Percentiles rank a stretch among this genome's conserved stretches.
These are phyloP conservation scores for Sebastes paucispinis DNA, from an alignment of 2,797 vertebrate genomes.

Conservation along the genomic window DNA sequence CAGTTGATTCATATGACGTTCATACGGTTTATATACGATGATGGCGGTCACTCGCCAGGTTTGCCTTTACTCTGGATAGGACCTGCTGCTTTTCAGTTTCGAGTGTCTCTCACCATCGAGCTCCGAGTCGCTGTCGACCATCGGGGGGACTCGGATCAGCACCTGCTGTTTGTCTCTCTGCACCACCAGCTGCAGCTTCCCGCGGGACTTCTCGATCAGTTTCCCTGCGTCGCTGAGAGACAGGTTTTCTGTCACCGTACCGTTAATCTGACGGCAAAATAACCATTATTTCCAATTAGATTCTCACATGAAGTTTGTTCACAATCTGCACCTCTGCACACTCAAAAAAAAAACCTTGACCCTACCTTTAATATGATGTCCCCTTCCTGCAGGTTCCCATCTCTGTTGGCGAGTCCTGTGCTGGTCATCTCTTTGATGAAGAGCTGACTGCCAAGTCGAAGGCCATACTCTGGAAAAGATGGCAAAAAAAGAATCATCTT, in stretches of 20 bases:
- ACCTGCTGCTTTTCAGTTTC: slow-evolving; percentile 71
- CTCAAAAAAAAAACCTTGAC: not conserved
- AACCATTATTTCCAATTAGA: not conserved
- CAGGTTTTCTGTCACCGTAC: slow-evolving; percentile 97
- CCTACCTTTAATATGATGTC: slow-evolving; percentile 96
- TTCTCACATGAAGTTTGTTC: not conserved
- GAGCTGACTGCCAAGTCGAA: slow-evolving; percentile 96
- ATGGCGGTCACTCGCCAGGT: slow-evolving; percentile 30
- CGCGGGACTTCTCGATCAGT: slow-evolving; percentile 96
- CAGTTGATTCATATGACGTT: slow-evolving; percentile 41
- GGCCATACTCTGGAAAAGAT: slow-evolving; percentile 89
- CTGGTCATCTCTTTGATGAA: slow-evolving; percentile 98
- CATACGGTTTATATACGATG: slow-evolving; percentile 37
- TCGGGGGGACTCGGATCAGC: slow-evolving; percentile 90
- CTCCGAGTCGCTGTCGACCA: slow-evolving; percentile 97
- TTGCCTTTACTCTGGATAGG: slow-evolving; percentile 64
- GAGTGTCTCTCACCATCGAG: slow-evolving; percentile 89
- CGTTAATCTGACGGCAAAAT: slow-evolving; percentile 88
- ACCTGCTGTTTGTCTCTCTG: slow-evolving; percentile 91
- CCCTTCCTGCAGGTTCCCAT: slow-evolving; percentile 93
- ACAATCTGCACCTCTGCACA: too few species aligned
- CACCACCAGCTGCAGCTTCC: slow-evolving; percentile 94
- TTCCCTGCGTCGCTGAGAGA: slow-evolving; percentile 93
- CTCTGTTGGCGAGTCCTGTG: slow-evolving; percentile 90
- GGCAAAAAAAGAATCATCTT: not conserved